These are phyloP conservation scores for Idaea dimidiata DNA, from an alignment of 2,888 invertebrate species.

Conservation along the genomic window DNA sequence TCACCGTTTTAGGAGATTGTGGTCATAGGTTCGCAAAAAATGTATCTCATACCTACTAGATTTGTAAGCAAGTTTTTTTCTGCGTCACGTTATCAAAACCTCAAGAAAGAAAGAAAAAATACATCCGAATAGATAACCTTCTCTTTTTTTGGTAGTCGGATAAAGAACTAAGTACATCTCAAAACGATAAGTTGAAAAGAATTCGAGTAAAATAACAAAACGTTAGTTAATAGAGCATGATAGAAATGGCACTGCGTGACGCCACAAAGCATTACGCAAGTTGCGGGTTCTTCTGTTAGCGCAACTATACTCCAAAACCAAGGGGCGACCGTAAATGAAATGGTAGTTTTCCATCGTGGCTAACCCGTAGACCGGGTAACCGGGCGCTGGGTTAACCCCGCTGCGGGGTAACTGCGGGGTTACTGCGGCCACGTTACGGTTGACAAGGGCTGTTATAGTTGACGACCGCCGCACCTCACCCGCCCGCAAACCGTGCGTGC, in stretches of 20 bases:
- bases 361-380: constrained; percentile 50
- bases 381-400: constrained; percentile 38
- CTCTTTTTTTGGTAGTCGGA: no score
- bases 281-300: constrained; percentile 68
- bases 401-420: constrained; percentile 46
- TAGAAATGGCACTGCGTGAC: constrained; percentile 40
- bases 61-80: no score
- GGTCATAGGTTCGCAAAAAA: no score
- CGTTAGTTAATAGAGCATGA: constrained; percentile 49
- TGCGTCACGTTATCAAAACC: no score
- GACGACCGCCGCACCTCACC: constrained; percentile 52
- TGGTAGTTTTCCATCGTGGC: constrained; percentile 75
- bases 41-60: no score
- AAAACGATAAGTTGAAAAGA: neutral
- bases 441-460: constrained; percentile 75
- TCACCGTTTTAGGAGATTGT: no score
- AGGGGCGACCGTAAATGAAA: constrained; percentile 76
- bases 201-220: constrained; percentile 34
- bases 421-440: constrained; percentile 74
- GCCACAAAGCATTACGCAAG: constrained; percentile 69
- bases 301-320: constrained; percentile 68
- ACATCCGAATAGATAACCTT: no score
- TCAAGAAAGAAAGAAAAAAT: no score
- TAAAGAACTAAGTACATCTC: no score
- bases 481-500: constrained; percentile 24